phyloP scores from a whole-genome alignment of 2,888 invertebrate genomes.

The Leucophora obtusa region DNA sequence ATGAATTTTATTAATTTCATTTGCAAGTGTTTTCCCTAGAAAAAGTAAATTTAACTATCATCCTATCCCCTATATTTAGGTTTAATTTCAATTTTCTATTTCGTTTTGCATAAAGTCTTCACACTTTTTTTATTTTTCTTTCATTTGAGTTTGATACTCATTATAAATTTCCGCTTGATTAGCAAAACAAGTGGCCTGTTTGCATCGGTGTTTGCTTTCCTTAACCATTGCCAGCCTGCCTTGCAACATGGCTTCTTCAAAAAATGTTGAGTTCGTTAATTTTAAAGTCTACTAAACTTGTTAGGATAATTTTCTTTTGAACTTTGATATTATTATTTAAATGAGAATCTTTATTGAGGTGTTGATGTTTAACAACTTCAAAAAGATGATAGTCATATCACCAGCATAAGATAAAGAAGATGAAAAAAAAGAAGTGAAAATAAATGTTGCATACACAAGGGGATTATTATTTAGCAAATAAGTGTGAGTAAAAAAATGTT shows the following conservation, averaged over 20 bases:
- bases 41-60: too few species aligned
- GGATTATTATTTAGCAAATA: conserved; percentile 17
- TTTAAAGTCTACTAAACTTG: conserved; percentile 62
- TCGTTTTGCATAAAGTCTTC: conserved; percentile 25
- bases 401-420: conserved; percentile 20
- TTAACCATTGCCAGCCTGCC: conserved; percentile 16
- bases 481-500: conserved; percentile 2
- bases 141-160: conserved; percentile 60
- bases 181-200: conserved; percentile 69
- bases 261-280: conserved; percentile 56
- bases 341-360: conserved; percentile 64
- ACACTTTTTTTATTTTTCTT: conserved; percentile 24
- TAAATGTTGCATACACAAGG: conserved; percentile 50
- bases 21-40: too few species aligned
- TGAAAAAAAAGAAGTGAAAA: conserved; percentile 16
- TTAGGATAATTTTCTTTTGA: conserved; percentile 62
- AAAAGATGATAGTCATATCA: conserved; percentile 48
- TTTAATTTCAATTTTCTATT: conserved; percentile 33
- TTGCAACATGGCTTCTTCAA: conserved; percentile 8
- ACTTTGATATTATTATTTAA: conserved; percentile 63
- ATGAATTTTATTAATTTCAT: too few species aligned
- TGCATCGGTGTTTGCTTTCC: conserved; percentile 39
- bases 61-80: neutral
- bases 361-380: conserved; percentile 63
- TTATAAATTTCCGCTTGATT: conserved; percentile 69